phyloP scores from a whole-genome alignment of 1,140 invertebrate species.

The Orussus abietinus region DNA sequence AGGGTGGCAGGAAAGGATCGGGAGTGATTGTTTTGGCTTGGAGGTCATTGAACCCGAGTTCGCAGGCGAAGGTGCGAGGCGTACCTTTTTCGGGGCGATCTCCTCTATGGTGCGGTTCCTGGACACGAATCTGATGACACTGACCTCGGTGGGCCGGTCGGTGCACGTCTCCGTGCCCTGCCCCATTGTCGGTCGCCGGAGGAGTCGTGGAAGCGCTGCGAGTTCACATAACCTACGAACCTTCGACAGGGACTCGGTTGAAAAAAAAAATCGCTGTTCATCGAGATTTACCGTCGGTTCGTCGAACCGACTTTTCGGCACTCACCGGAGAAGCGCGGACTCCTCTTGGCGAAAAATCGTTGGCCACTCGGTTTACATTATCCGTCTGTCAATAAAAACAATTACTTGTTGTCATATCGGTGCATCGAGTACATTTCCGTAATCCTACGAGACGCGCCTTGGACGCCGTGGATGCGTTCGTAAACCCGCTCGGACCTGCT shows the following conservation, averaged over 20 bases:
- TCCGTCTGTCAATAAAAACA: conserved; percentile 29
- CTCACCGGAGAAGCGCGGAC: conserved; percentile 15
- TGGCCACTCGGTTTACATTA: conserved; percentile 21
- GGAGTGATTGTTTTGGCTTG: conserved; percentile 41
- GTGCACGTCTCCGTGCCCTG: conserved; percentile 48
- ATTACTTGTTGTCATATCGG: too few species aligned
- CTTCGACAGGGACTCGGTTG: background rate
- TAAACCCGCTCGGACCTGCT: too few species aligned
- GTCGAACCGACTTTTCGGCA: conserved; percentile 11
- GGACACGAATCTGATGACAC: conserved; percentile 51
- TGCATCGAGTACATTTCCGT: too few species aligned
- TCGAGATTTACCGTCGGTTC: conserved; percentile 6
- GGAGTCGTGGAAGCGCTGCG: conserved; percentile 6
- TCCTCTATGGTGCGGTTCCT: conserved; percentile 50
- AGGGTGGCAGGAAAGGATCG: background rate
- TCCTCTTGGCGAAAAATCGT: conserved; percentile 13
- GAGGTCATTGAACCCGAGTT: conserved; percentile 43
- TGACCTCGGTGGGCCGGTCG: conserved; percentile 48
- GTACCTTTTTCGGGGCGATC: conserved; percentile 52
- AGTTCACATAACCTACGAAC: conserved; percentile 32
- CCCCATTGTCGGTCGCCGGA: conserved; percentile 35
- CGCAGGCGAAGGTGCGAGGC: conserved; percentile 10
- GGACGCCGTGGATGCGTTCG: too few species aligned
- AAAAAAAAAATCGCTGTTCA: background rate
- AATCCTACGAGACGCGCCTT: too few species aligned